Percentiles rank a stretch among this genome's conserved stretches.
phyloP scores from a whole-genome alignment of 1,140 invertebrate species.

The Eubasilissa regina region DNA sequence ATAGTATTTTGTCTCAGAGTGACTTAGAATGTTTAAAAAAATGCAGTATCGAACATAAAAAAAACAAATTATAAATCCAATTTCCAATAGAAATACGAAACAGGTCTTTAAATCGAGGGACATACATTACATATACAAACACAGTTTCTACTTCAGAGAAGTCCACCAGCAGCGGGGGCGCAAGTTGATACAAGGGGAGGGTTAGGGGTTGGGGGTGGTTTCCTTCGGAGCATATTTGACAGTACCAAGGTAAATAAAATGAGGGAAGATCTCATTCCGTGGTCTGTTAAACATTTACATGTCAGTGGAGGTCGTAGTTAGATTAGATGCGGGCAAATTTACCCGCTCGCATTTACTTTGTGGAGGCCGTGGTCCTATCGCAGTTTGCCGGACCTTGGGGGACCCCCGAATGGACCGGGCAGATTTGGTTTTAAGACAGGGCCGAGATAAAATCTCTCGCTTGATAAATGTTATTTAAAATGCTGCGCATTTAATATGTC shows the following conservation, averaged over 20 bases:
- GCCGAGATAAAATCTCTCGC: conserved; percentile 48
- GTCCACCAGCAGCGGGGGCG: conserved; percentile 17
- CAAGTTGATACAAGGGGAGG: conserved; percentile 14
- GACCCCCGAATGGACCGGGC: conserved; percentile 15
- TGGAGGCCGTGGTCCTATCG: conserved; percentile 24
- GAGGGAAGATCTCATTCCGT: conserved; percentile 61
- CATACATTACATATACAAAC: conserved; percentile 21
- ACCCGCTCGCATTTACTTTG: conserved; percentile 49
- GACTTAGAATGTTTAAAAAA: too few relatives aligned
- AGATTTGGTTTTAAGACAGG: conserved; percentile 35
- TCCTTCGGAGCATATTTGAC: conserved; percentile 55
- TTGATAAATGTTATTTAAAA: conserved; percentile 45
- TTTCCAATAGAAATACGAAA: conserved; percentile 23
- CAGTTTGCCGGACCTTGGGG: conserved; percentile 26
- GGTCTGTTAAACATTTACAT: conserved; percentile 62
- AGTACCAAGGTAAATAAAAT: conserved; percentile 60
- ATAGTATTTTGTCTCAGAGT: too few relatives aligned
- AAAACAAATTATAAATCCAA: conserved; percentile 31
- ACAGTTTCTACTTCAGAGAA: conserved; percentile 3
- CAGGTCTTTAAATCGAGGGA: conserved; percentile 13
- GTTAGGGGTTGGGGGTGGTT: conserved; percentile 21
- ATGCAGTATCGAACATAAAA: too few relatives aligned
- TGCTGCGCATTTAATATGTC: too few relatives aligned
- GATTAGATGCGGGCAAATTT: conserved; percentile 55
- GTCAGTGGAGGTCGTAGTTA: conserved; percentile 57